A percentile compares a stretch with the other conserved stretches of the same genome.
phyloP scores from a whole-genome alignment of 2,888 invertebrate species.

The Endomychus coccineus region DNA sequence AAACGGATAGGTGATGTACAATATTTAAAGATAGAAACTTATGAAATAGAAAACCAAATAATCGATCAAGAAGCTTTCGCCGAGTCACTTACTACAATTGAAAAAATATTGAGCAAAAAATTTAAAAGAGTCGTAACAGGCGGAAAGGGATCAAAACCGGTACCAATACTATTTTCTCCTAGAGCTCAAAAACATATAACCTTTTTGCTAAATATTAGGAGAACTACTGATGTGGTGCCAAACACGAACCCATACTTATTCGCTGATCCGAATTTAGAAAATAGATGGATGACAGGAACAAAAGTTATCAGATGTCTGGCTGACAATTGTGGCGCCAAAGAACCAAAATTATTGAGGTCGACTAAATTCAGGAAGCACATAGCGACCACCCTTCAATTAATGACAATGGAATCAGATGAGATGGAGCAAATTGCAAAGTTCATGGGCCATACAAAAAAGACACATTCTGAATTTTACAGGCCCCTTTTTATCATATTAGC shows the following conservation, averaged over 20 bases:
- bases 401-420: slow-evolving; percentile 12
- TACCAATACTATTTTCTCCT: slow-evolving; percentile 21
- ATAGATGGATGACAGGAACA: slow-evolving; percentile 21
- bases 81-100: slow-evolving; percentile 9
- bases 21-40: background rate
- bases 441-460: slow-evolving; percentile 19
- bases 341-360: slow-evolving; percentile 13
- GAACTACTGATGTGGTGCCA: slow-evolving; percentile 18
- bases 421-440: slow-evolving; percentile 15
- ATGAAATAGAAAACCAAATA: background rate
- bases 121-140: slow-evolving; percentile 21
- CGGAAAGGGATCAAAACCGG: slow-evolving; percentile 22
- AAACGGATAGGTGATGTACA: slow-evolving; percentile 17
- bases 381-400: slow-evolving; percentile 14
- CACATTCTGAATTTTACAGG: slow-evolving; percentile 19
- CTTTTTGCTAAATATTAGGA: slow-evolving; percentile 16
- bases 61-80: slow-evolving; percentile 11
- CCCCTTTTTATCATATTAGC: too few species aligned
- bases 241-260: slow-evolving; percentile 20
- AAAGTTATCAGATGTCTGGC: slow-evolving; percentile 9
- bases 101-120: slow-evolving; percentile 12
- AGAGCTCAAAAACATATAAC: slow-evolving; percentile 15
- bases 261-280: slow-evolving; percentile 19
- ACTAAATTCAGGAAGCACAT: slow-evolving; percentile 15
- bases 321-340: slow-evolving; percentile 8